These are phyloP conservation scores for Echiichthys vipera DNA, from an alignment of 2,797 vertebrate genomes.

Conservation along the genomic window DNA sequence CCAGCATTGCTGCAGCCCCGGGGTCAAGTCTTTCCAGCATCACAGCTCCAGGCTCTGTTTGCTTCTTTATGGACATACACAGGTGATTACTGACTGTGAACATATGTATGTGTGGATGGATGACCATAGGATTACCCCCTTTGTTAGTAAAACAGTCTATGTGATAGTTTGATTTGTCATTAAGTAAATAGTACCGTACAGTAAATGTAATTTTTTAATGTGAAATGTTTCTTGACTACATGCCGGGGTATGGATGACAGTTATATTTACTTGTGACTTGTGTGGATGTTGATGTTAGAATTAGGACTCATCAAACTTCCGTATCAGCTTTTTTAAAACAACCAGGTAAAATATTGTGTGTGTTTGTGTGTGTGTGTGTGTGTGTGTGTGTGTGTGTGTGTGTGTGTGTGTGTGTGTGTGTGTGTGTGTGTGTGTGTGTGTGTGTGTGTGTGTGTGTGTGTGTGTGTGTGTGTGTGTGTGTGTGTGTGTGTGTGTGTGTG, in stretches of 20 bases:
- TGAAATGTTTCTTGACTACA: background rate
- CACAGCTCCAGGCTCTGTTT: slow-evolving; percentile 36
- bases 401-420: too few species aligned
- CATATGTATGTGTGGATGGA: slow-evolving; percentile 18
- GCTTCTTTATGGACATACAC: slow-evolving; percentile 27
- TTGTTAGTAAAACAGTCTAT: background rate
- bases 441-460: too few species aligned
- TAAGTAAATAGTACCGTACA: background rate
- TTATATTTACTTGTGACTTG: too few species aligned
- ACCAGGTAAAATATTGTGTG: too few species aligned
- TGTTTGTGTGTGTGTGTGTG: too few species aligned
- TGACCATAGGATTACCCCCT: background rate
- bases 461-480: too few species aligned
- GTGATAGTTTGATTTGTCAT: background rate
- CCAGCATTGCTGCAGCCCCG: slow-evolving; percentile 59
- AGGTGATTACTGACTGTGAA: slow-evolving; percentile 30
- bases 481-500: too few species aligned
- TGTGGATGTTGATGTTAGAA: background rate
- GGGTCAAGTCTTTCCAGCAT: slow-evolving; percentile 71
- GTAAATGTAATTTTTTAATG: background rate
- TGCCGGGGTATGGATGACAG: background rate
- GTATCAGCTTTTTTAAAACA: slow-evolving; percentile 13
- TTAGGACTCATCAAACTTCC: background rate
- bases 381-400: too few species aligned
- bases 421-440: too few species aligned